These are phyloP conservation scores for Salvelinus sp. DNA, from an alignment of 2,113 vertebrate species.

Conservation along the genomic window DNA sequence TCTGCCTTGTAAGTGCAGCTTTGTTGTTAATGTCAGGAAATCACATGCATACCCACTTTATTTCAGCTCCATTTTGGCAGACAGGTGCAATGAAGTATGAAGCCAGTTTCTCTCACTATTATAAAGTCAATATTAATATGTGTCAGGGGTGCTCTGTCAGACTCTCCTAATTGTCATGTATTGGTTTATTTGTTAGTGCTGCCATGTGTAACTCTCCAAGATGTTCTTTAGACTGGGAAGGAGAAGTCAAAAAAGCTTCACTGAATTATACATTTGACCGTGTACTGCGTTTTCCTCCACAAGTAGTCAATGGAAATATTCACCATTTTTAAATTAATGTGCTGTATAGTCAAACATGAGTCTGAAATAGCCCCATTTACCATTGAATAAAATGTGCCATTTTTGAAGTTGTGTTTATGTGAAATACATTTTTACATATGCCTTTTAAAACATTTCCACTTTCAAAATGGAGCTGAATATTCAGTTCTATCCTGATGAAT, in stretches of 20 bases:
- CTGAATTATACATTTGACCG: not conserved
- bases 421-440: conserved; percentile 1
- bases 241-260: conserved; percentile 1
- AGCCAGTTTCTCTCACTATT: conserved; percentile 5
- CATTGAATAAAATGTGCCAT: no score
- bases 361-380: no score
- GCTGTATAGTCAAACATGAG: no score
- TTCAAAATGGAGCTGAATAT: not conserved
- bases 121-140: conserved; percentile 29
- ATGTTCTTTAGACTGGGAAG: conserved; percentile 24
- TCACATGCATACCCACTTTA: not conserved
- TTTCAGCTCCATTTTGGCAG: conserved; percentile 4
- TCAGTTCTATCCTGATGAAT: conserved; percentile 1
- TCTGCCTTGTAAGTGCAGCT: no score
- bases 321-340: no score
- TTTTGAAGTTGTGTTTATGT: not conserved
- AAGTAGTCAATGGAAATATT: no score
- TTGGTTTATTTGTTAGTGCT: conserved; percentile 33
- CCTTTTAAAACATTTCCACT: not conserved
- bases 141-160: conserved; percentile 14
- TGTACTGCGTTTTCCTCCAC: no score
- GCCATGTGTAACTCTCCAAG: conserved; percentile 7
- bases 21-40: not conserved
- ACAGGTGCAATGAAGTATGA: conserved; percentile 6
- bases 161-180: conserved; percentile 37